Percentiles rank a stretch among this genome's conserved stretches.
Evolutionary conservation across 2,797 vertebrate species (phyloP).

Genomic region (Bucorvus abyssinicus): DNA sequence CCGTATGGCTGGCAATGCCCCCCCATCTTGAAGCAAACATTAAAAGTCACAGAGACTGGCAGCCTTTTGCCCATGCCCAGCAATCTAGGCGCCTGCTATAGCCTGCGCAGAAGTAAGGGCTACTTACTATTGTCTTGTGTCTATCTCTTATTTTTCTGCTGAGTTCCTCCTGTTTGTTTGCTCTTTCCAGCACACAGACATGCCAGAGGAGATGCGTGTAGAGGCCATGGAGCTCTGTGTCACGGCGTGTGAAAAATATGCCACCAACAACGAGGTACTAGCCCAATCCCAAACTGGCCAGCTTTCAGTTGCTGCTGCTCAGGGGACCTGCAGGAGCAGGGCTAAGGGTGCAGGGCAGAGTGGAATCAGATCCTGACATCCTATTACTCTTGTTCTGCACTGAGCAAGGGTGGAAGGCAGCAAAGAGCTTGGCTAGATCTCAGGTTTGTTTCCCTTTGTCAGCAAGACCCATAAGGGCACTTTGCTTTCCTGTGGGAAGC

Average conservation of each 20-base stretch:
- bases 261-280: conserved; percentile 94
- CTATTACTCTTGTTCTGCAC: not conserved
- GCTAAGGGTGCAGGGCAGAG: not conserved
- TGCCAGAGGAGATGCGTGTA: conserved; percentile 96
- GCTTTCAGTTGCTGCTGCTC: not conserved
- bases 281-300: not conserved
- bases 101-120: not conserved
- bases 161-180: not conserved
- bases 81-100: fast-evolving
- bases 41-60: not conserved
- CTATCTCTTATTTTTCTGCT: not conserved
- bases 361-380: not conserved
- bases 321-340: not conserved
- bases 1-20: not conserved
- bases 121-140: not conserved
- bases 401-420: not conserved
- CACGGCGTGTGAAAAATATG: conserved; percentile 93
- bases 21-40: not conserved
- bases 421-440: not conserved
- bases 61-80: not conserved
- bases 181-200: conserved; percentile 90
- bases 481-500: not conserved
- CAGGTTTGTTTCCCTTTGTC: not conserved
- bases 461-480: not conserved
- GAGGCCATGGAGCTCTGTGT: conserved; percentile 95